Percentiles rank a stretch among this genome's conserved stretches.
These are phyloP conservation scores for Tragelaphus imberbis DNA, from an alignment of 2,113 vertebrate genomes.

Conservation along the genomic window DNA sequence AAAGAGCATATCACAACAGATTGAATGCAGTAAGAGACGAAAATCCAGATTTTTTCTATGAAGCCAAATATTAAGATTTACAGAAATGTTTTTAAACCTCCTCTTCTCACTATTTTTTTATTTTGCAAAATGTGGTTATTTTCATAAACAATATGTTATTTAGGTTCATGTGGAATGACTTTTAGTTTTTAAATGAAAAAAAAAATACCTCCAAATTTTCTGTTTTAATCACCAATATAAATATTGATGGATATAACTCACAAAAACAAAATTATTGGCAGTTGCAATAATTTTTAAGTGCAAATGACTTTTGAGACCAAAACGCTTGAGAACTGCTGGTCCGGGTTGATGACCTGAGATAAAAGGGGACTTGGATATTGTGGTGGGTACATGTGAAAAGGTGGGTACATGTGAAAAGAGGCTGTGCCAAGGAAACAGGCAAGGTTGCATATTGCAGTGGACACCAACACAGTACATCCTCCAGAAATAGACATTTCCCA, in stretches of 20 bases:
- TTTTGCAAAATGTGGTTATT: slow-evolving; percentile 37
- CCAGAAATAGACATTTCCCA: neutral
- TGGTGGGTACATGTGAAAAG: neutral
- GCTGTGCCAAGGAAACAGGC: neutral
- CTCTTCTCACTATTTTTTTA: neutral
- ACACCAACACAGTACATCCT: neutral
- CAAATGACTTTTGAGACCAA: neutral
- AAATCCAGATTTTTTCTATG: neutral
- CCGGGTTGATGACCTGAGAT: neutral
- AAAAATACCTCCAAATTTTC: neutral
- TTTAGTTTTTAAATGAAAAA: slow-evolving; percentile 11
- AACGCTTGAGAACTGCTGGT: neutral
- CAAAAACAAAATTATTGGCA: neutral
- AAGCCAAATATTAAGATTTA: slow-evolving; percentile 10
- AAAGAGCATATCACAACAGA: neutral
- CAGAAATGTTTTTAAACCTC: neutral
- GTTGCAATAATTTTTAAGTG: neutral
- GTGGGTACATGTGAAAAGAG: neutral
- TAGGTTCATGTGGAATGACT: neutral
- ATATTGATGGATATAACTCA: neutral
- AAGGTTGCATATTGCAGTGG: neutral
- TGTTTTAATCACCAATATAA: neutral
- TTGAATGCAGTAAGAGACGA: neutral
- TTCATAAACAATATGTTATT: neutral
- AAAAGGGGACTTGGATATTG: neutral